Base-by-base conservation (phyloP, 2,113 vertebrate genomes). In the Tachysurus fulvidraco region DNA sequence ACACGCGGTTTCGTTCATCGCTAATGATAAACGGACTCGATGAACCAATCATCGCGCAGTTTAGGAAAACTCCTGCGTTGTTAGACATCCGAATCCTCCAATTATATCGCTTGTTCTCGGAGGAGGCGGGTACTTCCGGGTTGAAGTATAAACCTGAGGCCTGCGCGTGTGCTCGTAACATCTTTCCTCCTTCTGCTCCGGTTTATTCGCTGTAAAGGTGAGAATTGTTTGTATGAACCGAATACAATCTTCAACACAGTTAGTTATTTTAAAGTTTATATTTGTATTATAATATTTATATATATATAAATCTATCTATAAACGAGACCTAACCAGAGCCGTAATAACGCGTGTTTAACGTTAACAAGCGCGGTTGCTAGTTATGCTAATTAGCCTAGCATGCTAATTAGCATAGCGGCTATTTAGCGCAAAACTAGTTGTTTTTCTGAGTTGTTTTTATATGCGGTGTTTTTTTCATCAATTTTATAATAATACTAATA, bases 141-240 rank as follows among this genome's bases (percentile, higher is more conserved):
- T 59, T 0, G 36, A 83, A 36, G 93, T 93, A 93, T 92, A 93
- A 93, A 82, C 85, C 81, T 30, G 85, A 91, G 94, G 94, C 94
- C 94, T 93, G 41, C 25, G 91, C 95, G 95, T 94, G 94, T 91
- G 95, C 89, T 92, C 87, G 16, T 44, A 91, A 25, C n/a, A 67
- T 83, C 50, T 41, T 25, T 84, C 60, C 30, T 46, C 80, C 19
- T 52, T 21, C 10, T 60, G 83, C 25, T 67, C 90, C 83, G 76
- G 73, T 25, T 89, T 83, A 28, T 46, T 55, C 30, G 86, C 52
- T 44, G 73, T 11, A 86, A 79, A 90, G 94, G 95, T 95, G 91
- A 91, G 87, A 59, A 25, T 5, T 10, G n/a, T 10, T 1, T 21
- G 1, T 12, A 5, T 13, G 3, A 79, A 36, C 28, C 28, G 10